Evolutionary conservation across 1,140 invertebrate species (phyloP), one percentile per base, ranked within the genome.

Genomic region (Monomorium pharaonis): DNA sequence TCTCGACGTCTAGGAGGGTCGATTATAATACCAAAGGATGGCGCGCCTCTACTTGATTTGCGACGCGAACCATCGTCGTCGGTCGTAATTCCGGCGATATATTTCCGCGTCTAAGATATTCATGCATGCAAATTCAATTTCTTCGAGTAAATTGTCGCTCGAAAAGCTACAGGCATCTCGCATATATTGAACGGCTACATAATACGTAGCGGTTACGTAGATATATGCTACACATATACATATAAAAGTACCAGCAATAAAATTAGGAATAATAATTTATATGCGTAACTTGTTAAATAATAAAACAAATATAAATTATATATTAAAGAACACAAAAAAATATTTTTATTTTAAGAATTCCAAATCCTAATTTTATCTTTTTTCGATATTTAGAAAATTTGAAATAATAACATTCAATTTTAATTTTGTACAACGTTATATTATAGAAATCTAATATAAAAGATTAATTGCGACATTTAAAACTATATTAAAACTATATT

Each of bases 11-110:
- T 30, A 24, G 58, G 54, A 58, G 67, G 78, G 78, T 83, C 78
- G 78, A 83, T 83, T 83, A 83, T 74, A 83, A 83, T 83, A 86
- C 76, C 76, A 86, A 84, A 83, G 49, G 84, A 63, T n/a, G 51
- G 60, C 42, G 49, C 56, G 42, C 62, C 44, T 42, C 54, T 58
- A 85, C 42, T 85, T 60, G 84, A 86, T 83, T 69, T 49, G 63
- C 84, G 42, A 69, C 84, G 54, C 33, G 58, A 65, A 65, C 21
- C 80, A 16, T 18, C 37, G n/a, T n/a, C 72, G 42, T 49, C 27
- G 65, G 5, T 56, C 33, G 70, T 65, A 51, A 76, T 65, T 84
- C 47, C 58, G 21, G 3, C 72, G 49, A 51, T 83, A 69, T 83
- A 74, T 74, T 72, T 83, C 42, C 24, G 74, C 51, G 78, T 74